Evolutionary conservation across 2,888 invertebrate species (phyloP).

Genomic region (Leptopterna dolabrata): DNA sequence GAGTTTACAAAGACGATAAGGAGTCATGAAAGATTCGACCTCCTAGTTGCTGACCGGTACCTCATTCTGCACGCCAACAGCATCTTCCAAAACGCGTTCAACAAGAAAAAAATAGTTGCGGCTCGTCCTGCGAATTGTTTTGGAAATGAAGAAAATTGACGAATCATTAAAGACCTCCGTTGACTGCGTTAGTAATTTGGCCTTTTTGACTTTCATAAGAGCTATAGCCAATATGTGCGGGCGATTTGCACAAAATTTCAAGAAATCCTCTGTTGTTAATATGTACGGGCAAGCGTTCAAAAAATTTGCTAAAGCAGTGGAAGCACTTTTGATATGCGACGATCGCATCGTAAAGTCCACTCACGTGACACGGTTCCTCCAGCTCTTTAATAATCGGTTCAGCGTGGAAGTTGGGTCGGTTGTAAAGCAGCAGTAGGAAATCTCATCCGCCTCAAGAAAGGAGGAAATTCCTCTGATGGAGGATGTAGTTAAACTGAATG

Average conservation of each 20-base stretch:
- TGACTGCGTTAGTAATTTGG: background rate
- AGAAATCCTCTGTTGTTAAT: background rate
- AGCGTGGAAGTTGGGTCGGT: background rate
- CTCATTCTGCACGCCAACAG: background rate
- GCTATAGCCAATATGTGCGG: background rate
- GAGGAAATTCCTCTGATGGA: conserved; percentile 13
- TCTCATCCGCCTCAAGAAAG: background rate
- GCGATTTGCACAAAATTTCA: background rate
- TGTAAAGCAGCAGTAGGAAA: background rate
- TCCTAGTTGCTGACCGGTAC: background rate
- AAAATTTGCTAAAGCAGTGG: conserved; percentile 25
- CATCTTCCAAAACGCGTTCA: background rate
- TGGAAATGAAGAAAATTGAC: too few relatives aligned
- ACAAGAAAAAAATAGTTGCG: background rate
- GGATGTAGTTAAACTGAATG: conserved; percentile 19
- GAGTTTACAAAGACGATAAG: too few relatives aligned
- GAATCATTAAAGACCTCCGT: background rate
- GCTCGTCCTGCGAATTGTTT: too few relatives aligned
- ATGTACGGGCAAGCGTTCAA: conserved; percentile 22
- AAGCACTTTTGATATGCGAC: conserved; percentile 20
- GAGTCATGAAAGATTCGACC: background rate
- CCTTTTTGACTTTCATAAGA: background rate
- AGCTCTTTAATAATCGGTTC: background rate
- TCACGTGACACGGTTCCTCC: background rate
- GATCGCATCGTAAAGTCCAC: background rate